Percentiles rank a stretch among this genome's conserved stretches.
Evolutionary conservation across 2,888 invertebrate genomes (phyloP).

Genomic region (Cabera pusaria): DNA sequence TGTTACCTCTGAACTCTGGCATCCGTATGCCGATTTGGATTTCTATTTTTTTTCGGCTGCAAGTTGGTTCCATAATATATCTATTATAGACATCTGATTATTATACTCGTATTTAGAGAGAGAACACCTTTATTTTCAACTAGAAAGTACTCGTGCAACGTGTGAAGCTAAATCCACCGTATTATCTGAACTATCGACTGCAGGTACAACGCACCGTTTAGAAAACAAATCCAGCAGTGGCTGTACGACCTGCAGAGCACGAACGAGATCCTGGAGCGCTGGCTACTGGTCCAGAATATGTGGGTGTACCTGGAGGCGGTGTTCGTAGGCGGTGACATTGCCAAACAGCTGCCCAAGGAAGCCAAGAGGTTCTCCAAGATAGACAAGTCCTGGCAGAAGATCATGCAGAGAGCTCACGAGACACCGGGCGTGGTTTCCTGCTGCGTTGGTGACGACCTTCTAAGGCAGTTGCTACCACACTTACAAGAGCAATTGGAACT

Average conservation of each 20-base stretch:
- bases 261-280: constrained; percentile 97
- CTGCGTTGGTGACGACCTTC: constrained; percentile 97
- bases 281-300: constrained; percentile 98
- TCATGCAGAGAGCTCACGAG: constrained; percentile 98
- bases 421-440: constrained; percentile 97
- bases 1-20: too few relatives aligned
- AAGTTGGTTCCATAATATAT: too few relatives aligned
- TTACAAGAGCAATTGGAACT: constrained; percentile 97
- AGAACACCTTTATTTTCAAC: too few relatives aligned
- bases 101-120: too few relatives aligned
- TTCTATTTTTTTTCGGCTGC: too few relatives aligned
- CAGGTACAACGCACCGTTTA: constrained; percentile 97
- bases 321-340: constrained; percentile 98
- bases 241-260: constrained; percentile 96
- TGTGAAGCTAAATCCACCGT: too few relatives aligned
- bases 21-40: too few relatives aligned
- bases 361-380: constrained; percentile 97
- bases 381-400: constrained; percentile 99
- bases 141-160: too few relatives aligned
- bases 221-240: constrained; percentile 98
- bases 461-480: constrained; percentile 96
- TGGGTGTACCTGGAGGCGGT: constrained; percentile 99
- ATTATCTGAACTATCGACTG: too few relatives aligned
- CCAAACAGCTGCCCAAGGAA: constrained; percentile 98
- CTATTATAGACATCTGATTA: too few relatives aligned